Conservation (phyloP, 2,797 vertebrate species). For the Sebastes baramenuke region DNA sequence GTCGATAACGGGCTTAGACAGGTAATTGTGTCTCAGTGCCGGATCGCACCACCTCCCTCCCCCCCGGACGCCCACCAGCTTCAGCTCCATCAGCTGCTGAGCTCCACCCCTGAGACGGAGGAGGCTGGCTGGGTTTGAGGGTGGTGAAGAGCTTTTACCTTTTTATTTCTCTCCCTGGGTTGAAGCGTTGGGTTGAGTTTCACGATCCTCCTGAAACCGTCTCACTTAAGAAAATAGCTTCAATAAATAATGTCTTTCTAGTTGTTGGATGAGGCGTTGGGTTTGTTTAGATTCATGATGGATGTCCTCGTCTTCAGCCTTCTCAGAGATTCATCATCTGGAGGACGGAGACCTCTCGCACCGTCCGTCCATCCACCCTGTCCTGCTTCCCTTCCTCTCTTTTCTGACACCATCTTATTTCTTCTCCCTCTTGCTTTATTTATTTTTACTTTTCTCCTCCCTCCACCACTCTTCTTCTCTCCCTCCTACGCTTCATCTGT, state of each 20-base stretch:
- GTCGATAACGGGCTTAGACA: slow-evolving; percentile 31
- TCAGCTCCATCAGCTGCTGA: background rate
- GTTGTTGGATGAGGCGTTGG: background rate
- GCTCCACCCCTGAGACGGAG: background rate
- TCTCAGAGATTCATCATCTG: background rate
- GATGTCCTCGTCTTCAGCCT: background rate
- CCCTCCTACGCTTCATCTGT: background rate
- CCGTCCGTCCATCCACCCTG: background rate
- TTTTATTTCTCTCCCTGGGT: background rate
- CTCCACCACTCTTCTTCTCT: background rate
- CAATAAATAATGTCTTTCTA: background rate
- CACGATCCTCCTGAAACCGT: background rate
- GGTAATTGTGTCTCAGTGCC: slow-evolving; percentile 11
- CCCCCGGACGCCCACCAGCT: background rate
- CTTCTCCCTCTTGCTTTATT: too few relatives aligned
- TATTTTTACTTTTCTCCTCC: too few relatives aligned
- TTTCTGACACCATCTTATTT: background rate
- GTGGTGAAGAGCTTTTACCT: background rate
- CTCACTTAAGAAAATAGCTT: background rate
- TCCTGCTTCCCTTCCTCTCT: background rate
- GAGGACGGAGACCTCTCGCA: background rate
- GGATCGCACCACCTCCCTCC: background rate
- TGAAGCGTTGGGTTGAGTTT: background rate
- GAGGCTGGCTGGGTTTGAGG: background rate
- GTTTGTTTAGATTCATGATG: background rate